Percentiles rank a stretch among this genome's conserved stretches.
phyloP scores from a whole-genome alignment of 2,888 invertebrate species.

The Bedellia somnulentella region DNA sequence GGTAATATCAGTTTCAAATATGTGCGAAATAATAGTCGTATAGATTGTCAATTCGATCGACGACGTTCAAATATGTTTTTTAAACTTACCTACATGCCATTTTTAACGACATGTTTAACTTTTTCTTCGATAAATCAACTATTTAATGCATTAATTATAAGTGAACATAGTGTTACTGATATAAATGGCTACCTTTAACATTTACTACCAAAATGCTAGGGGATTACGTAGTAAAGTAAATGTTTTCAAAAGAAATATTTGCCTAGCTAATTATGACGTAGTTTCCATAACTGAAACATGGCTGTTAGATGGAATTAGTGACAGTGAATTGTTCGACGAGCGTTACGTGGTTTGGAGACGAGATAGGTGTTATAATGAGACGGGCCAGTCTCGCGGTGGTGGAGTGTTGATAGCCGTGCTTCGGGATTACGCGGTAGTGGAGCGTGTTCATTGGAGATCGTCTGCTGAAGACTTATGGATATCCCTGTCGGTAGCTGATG shows the following conservation, averaged over 20 bases:
- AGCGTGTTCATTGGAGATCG: slow-evolving; percentile 1
- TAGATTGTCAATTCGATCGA: no score
- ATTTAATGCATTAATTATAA: no score
- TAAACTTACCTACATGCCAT: no score
- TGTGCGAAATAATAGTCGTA: no score
- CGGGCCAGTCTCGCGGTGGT: background rate
- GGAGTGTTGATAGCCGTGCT: slow-evolving; percentile 1
- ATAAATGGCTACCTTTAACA: no score
- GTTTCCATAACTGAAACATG: background rate
- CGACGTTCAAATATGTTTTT: no score
- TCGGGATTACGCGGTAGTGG: background rate
- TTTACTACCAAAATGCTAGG: no score
- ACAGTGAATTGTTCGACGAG: slow-evolving; percentile 2
- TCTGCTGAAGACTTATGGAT: slow-evolving; percentile 3
- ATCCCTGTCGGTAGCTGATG: background rate
- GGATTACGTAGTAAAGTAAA: no score
- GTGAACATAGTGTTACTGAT: no score
- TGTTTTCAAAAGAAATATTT: background rate
- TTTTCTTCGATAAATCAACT: no score
- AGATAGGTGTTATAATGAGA: background rate
- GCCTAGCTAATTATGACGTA: background rate
- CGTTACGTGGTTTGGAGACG: background rate
- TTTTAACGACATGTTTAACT: no score
- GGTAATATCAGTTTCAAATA: no score
- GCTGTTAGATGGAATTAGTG: background rate